Conservation (phyloP, 2,797 vertebrate genomes). For the Trichosurus vulpecula region DNA sequence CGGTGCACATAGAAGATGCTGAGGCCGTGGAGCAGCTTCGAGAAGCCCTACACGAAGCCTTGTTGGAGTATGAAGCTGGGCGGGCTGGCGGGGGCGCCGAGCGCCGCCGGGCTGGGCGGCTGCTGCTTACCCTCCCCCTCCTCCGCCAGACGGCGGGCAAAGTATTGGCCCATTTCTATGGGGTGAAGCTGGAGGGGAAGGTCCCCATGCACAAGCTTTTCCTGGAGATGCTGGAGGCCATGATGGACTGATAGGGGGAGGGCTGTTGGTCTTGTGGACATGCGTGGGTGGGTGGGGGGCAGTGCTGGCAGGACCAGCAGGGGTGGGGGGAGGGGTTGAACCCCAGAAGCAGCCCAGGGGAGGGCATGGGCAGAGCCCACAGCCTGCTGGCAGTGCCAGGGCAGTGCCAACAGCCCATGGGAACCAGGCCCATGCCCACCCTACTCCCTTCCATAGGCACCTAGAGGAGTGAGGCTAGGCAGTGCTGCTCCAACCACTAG, state of each 20-base stretch:
- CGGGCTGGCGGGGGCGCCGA: slow-evolving; percentile 85
- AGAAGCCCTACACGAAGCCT: slow-evolving; percentile 93
- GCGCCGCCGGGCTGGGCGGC: slow-evolving; percentile 91
- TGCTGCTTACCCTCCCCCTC: slow-evolving; percentile 93
- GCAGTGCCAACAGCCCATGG: slow-evolving; percentile 70
- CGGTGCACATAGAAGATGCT: slow-evolving; percentile 94
- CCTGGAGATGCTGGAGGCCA: slow-evolving; percentile 97
- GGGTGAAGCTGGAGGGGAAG: slow-evolving; percentile 93
- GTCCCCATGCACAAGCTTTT: slow-evolving; percentile 98
- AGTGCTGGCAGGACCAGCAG: slow-evolving; percentile 64
- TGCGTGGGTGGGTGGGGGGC: slow-evolving; percentile 11
- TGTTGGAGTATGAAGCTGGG: slow-evolving; percentile 92
- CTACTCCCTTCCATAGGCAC: slow-evolving; percentile 14
- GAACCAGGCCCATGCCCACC: slow-evolving; percentile 60
- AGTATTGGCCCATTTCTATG: slow-evolving; percentile 94
- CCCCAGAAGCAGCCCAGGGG: not conserved
- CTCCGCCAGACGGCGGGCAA: slow-evolving; percentile 94
- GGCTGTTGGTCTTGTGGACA: slow-evolving; percentile 1
- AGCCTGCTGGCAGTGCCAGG: slow-evolving; percentile 79
- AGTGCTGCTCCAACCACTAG: slow-evolving; percentile 39
- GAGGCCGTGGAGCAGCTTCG: slow-evolving; percentile 94
- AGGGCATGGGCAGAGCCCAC: slow-evolving; percentile 73
- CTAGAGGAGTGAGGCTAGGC: slow-evolving; percentile 57
- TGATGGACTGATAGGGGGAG: slow-evolving; percentile 91
- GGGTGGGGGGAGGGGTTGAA: slow-evolving; percentile 50